Evolutionary conservation across 2,113 vertebrate genomes (phyloP), one percentile per base, ranked within the genome.

Genomic region (Budorcas taxicolor): DNA sequence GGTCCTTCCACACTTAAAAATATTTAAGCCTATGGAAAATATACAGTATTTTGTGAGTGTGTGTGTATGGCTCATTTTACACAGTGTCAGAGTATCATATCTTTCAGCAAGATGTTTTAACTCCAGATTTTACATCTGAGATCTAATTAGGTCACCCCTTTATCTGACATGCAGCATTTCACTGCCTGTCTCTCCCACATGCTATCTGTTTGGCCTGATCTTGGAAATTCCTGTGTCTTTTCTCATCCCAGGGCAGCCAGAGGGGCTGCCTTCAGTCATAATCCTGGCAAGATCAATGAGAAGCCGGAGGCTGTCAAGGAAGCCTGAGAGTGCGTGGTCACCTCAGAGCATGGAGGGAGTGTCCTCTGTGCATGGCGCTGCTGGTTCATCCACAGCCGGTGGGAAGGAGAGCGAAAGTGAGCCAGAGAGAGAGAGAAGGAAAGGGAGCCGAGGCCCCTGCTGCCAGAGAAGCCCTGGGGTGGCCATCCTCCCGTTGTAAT

Each of bases 101-200:
- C 29, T 43, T 50, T n/a, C 17, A 53, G 67, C 92, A 89, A 93
- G 53, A 74, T 14, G 21, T 45, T 83, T 74, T n/a, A 27, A 92
- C 53, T 80, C n/a, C 62, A 81, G 58, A 23, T 50, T 90, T 76
- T 47, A 6, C 36, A 17, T 96, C 40, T 85, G 81, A 60, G 87
- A 33, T 89, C 58, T 92, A 92, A 97, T 40, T 47, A 60, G 74
- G 81, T 87, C 64, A 15, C 43, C 71, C 67, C 71, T 80, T 94
- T 90, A 58, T 67, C 91, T 36, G 23, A 40, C 53, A 3, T 3
- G 80, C 40, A 93, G 81, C 0, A 0, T 64, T 81, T 93, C 23
- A 43, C 45, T 14, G 11, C 29, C 14, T n/a, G 16, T 87, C 60
- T 84, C 40, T 47, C 31, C 15, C 52, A 13, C 15, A 29, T 45